Percentiles rank a stretch among this genome's conserved stretches.
phyloP scores from a whole-genome alignment of 2,113 vertebrate genomes.

The Nicator chloris region DNA sequence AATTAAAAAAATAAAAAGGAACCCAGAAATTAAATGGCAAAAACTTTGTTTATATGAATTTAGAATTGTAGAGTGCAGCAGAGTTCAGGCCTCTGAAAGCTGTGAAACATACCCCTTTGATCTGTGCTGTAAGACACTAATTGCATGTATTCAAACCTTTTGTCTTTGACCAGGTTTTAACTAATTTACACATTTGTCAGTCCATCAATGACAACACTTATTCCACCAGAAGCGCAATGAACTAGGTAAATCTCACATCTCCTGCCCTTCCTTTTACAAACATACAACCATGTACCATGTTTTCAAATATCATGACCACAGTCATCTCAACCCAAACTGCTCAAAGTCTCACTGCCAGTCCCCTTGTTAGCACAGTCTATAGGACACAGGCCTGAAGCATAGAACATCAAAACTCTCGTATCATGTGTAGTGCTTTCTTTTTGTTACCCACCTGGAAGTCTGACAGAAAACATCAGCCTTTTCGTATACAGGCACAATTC shows the following conservation, averaged over 20 bases:
- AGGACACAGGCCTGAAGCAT: background rate
- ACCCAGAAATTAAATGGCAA: background rate
- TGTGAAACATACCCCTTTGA: background rate
- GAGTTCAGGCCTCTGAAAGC: background rate
- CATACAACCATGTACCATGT: fast-evolving
- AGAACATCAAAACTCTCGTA: background rate
- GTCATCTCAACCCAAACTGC: background rate
- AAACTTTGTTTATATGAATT: background rate
- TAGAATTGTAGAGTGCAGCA: background rate
- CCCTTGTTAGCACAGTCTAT: background rate
- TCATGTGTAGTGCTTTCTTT: background rate
- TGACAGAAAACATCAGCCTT: background rate
- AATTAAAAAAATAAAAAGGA: background rate
- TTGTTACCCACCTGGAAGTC: background rate
- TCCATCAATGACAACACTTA: background rate
- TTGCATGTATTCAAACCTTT: background rate
- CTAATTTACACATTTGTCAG: background rate
- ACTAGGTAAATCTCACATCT: background rate
- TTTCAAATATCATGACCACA: background rate
- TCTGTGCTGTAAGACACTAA: background rate
- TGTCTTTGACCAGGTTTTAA: background rate
- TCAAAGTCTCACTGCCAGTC: background rate
- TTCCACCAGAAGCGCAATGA: background rate
- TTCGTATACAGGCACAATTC: background rate
- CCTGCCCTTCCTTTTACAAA: background rate